phyloP scores from a whole-genome alignment of 2,888 invertebrate species.

The Pristionchus japonicus region DNA sequence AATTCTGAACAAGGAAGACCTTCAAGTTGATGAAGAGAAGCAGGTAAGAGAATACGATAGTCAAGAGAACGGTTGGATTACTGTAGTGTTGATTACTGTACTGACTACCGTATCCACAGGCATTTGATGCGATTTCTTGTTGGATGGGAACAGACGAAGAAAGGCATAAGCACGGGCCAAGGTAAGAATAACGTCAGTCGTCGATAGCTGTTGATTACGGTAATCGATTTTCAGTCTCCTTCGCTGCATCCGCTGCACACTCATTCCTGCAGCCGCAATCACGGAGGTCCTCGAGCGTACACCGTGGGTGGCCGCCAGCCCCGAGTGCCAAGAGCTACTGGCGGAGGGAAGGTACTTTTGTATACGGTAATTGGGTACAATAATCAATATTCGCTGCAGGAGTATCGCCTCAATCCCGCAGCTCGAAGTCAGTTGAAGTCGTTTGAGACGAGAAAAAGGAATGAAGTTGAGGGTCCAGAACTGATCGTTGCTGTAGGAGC shows the following conservation, averaged over 20 bases:
- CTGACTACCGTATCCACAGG: constrained; percentile 75
- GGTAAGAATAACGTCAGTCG: background rate
- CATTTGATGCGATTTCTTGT: constrained; percentile 87
- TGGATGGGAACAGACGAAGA: constrained; percentile 84
- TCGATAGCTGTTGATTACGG: background rate
- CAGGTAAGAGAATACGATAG: constrained; percentile 77
- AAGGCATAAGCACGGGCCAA: background rate
- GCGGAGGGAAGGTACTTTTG: constrained; percentile 35
- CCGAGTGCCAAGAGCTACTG: constrained; percentile 75
- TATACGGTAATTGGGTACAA: background rate
- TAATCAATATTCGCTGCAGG: constrained; percentile 76
- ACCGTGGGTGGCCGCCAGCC: constrained; percentile 81
- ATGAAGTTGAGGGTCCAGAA: constrained; percentile 81
- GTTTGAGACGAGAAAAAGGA: constrained; percentile 83
- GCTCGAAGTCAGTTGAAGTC: constrained; percentile 85
- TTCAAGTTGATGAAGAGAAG: constrained; percentile 85
- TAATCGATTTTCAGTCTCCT: constrained; percentile 78
- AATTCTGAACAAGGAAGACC: constrained; percentile 84
- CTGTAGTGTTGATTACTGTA: background rate
- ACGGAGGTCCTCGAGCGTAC: constrained; percentile 81
- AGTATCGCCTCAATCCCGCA: constrained; percentile 90
- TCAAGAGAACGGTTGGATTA: background rate
- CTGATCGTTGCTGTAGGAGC: constrained; percentile 60
- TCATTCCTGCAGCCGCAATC: constrained; percentile 86
- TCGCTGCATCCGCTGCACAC: constrained; percentile 85